Conservation (phyloP, 1,140 invertebrate species). For the Drosophila nigrodunni region DNA sequence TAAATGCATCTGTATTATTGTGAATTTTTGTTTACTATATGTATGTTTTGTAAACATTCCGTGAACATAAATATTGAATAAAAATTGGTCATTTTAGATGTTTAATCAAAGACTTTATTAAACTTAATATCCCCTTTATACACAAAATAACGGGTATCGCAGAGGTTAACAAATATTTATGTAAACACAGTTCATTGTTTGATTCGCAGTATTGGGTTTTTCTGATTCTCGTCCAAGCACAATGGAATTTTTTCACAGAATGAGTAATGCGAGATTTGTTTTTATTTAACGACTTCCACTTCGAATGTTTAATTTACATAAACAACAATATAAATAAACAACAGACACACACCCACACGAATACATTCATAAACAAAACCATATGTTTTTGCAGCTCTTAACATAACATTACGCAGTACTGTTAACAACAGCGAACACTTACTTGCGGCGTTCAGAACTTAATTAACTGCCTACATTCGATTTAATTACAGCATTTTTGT, state of each 20-base stretch:
- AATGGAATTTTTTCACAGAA: constrained; percentile 1
- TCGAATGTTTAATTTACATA: constrained; percentile 9
- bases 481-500: not conserved
- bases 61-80: constrained; percentile 76
- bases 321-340: constrained; percentile 20
- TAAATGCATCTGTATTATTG: constrained; percentile 48
- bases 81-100: constrained; percentile 43
- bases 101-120: not conserved
- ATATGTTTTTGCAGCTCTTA: constrained; percentile 11
- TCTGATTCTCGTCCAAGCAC: not conserved
- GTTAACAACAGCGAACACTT: constrained; percentile 1
- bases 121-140: not conserved
- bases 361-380: constrained; percentile 8
- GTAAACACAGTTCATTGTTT: not conserved
- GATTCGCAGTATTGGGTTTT: not conserved
- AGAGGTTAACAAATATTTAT: not conserved
- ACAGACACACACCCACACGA: constrained; percentile 4
- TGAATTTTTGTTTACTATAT: constrained; percentile 39
- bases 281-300: not conserved
- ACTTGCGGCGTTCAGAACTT: not conserved
- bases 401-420: constrained; percentile 4
- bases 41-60: constrained; percentile 64
- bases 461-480: not conserved
- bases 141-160: not conserved
- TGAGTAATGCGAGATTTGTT: constrained; percentile 14